These are phyloP conservation scores for Callorhinus ursinus DNA, from an alignment of 2,113 vertebrate genomes.

Conservation along the genomic window DNA sequence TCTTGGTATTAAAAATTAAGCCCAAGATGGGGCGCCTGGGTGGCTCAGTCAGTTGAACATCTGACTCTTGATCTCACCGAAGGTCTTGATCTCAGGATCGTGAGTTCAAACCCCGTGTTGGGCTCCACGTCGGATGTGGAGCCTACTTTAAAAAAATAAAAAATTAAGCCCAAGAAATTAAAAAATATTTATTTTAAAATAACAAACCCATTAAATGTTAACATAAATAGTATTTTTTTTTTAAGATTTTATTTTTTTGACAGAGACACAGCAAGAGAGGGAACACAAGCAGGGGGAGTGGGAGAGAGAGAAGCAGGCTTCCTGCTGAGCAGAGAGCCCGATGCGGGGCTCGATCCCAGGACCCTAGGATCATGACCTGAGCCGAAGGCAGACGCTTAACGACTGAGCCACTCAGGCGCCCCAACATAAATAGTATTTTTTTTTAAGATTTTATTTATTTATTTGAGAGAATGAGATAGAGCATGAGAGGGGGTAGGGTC, in stretches of 20 bases:
- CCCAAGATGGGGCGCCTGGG: not conserved
- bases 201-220: not conserved
- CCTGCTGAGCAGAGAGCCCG: too few species aligned
- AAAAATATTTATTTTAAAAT: not conserved
- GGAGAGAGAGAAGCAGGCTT: too few species aligned
- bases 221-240: conserved; percentile 7
- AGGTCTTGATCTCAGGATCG: not conserved
- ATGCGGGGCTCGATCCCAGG: too few species aligned
- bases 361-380: too few species aligned
- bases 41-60: not conserved
- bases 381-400: too few species aligned
- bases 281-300: too few species aligned
- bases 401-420: too few species aligned
- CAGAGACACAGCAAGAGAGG: too few species aligned
- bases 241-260: not conserved
- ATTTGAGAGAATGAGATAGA: too few species aligned
- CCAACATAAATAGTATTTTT: too few species aligned
- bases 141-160: not conserved
- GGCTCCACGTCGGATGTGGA: not conserved
- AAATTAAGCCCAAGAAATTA: conserved; percentile 15
- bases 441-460: too few species aligned
- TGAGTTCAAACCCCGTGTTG: not conserved
- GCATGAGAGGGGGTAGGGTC: too few species aligned
- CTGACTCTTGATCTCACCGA: not conserved
- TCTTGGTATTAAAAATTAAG: not conserved